A percentile compares a stretch with the other conserved stretches of the same genome.
These are phyloP conservation scores for Sarcophaga bullata DNA, from an alignment of 1,140 invertebrate species.

Conservation along the genomic window DNA sequence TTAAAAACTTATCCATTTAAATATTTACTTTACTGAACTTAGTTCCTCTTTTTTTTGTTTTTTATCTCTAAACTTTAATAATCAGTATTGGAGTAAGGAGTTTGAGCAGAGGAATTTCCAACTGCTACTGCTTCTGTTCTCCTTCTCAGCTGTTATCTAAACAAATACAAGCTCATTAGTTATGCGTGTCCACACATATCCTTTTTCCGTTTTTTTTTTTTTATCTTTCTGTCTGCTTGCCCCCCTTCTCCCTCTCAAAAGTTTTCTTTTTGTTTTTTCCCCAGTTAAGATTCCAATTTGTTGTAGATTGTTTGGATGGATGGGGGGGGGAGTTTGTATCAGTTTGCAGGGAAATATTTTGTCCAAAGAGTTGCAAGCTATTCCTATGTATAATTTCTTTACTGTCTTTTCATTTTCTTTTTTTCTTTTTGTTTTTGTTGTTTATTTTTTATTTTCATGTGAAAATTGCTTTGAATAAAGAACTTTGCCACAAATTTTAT, in stretches of 20 bases:
- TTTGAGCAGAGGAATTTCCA: neutral
- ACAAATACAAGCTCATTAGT: slow-evolving; percentile 26
- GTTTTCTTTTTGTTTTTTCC: neutral
- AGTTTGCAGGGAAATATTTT: no score
- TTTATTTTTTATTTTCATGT: neutral
- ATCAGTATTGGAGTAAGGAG: neutral
- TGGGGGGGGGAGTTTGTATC: neutral
- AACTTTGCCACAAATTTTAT: slow-evolving; percentile 44
- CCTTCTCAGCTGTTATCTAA: neutral
- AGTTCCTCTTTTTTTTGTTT: neutral
- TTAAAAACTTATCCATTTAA: neutral
- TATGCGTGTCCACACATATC: slow-evolving; percentile 32
- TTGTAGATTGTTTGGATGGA: neutral
- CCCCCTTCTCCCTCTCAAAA: neutral
- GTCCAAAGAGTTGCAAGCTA: no score
- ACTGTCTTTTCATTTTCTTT: neutral
- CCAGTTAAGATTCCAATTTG: neutral
- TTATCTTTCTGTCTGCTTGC: neutral
- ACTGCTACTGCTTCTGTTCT: neutral
- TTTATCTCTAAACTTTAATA: neutral
- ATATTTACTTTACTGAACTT: neutral
- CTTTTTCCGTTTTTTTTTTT: neutral
- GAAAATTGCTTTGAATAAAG: slow-evolving; percentile 39
- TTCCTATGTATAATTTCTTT: no score
- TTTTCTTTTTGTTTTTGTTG: neutral